A percentile compares a stretch with the other conserved stretches of the same genome.
phyloP scores from a whole-genome alignment of 1,140 invertebrate species.

The Drosophila funebris region DNA sequence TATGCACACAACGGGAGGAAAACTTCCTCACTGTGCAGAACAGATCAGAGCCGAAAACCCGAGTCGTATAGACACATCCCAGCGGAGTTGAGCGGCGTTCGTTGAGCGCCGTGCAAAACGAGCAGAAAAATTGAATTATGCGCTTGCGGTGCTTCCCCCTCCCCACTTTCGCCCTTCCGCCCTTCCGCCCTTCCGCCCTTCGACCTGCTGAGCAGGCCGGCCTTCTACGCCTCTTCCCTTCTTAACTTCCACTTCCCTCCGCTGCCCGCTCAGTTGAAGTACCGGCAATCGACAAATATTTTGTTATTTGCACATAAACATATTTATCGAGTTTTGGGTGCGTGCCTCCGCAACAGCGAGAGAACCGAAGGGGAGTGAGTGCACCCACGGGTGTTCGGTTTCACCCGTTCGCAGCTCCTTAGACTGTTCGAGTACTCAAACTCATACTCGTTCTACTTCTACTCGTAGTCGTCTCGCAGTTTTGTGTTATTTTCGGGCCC shows the following conservation, averaged over 20 bases:
- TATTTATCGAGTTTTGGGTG: conserved; percentile 76
- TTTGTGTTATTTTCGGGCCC: conserved; percentile 57
- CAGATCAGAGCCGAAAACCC: conserved; percentile 6
- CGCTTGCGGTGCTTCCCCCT: conserved; percentile 74
- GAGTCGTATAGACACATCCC: conserved; percentile 47
- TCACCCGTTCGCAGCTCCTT: conserved; percentile 68
- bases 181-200: conserved; percentile 11
- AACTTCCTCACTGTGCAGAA: background rate
- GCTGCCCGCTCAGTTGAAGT: conserved; percentile 14
- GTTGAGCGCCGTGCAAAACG: conserved; percentile 75
- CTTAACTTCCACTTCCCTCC: background rate
- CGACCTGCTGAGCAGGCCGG: conserved; percentile 30
- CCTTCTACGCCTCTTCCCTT: background rate
- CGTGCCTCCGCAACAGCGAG: conserved; percentile 20
- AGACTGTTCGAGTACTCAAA: background rate
- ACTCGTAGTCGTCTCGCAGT: conserved; percentile 5
- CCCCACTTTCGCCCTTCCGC: background rate
- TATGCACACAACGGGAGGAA: conserved; percentile 40
- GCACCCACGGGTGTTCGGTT: conserved; percentile 79
- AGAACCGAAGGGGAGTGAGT: background rate
- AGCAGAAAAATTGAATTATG: conserved; percentile 84
- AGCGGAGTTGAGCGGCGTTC: conserved; percentile 70
- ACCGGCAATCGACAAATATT: conserved; percentile 79
- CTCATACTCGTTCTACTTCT: background rate
- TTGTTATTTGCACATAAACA: conserved; percentile 82